Conservation (phyloP, 2,113 vertebrate species). For the Ophiodon elongatus region DNA sequence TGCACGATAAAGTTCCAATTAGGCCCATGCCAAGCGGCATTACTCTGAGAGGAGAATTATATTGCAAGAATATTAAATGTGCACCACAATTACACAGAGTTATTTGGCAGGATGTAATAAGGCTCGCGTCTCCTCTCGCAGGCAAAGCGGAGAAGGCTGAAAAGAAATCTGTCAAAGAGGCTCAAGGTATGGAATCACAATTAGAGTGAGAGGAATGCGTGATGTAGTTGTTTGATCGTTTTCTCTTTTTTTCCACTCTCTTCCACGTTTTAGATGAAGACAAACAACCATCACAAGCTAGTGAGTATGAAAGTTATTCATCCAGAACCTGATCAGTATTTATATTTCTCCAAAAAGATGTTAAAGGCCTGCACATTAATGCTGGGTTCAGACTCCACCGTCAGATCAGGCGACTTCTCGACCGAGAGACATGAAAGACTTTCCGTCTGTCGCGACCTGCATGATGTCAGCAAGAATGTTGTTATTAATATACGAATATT, state of each 20-base stretch:
- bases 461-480: no score
- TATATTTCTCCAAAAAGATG: no score
- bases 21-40: conserved; percentile 44
- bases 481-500: no score
- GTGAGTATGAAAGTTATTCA: conserved; percentile 67
- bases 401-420: no score
- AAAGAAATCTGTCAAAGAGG: conserved; percentile 59
- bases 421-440: no score
- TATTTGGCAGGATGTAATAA: conserved; percentile 28
- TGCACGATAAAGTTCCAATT: conserved; percentile 47
- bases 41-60: conserved; percentile 29
- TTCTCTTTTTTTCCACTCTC: background rate
- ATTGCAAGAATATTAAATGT: conserved; percentile 21
- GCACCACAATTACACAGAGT: conserved; percentile 12
- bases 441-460: no score
- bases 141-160: conserved; percentile 59
- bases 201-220: background rate
- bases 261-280: conserved; percentile 59
- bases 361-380: no score
- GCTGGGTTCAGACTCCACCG: no score
- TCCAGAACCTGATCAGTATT: background rate
- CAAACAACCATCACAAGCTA: conserved; percentile 52
- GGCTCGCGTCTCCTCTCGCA: conserved; percentile 39
- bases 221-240: background rate
- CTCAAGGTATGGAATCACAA: conserved; percentile 56